Percentiles rank a stretch among this genome's conserved stretches.
Evolutionary conservation across 2,888 invertebrate genomes (phyloP).

Genomic region (Mactromeris polynyma): DNA sequence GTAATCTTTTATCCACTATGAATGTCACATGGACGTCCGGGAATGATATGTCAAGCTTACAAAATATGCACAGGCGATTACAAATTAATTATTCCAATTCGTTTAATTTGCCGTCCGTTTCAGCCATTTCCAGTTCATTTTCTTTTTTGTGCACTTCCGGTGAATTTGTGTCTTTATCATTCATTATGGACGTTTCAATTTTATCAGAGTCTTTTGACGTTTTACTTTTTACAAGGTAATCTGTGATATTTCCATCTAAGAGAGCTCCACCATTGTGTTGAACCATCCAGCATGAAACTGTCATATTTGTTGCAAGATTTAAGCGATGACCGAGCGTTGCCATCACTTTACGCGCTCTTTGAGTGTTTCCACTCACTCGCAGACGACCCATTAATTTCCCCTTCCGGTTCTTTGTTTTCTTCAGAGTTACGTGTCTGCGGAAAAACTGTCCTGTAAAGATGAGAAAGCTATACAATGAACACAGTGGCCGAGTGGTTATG

Average conservation of each 20-base stretch:
- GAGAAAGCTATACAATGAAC: too few relatives aligned
- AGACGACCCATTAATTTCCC: constrained; percentile 72
- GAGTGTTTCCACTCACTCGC: constrained; percentile 71
- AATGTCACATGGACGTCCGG: not conserved
- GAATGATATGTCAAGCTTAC: not conserved
- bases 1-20: not conserved
- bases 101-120: constrained; percentile 16
- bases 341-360: constrained; percentile 69
- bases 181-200: not conserved
- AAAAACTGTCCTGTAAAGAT: constrained; percentile 71
- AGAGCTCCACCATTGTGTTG: constrained; percentile 76
- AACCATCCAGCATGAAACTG: constrained; percentile 80
- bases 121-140: not conserved
- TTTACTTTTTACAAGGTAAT: constrained; percentile 73
- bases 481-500: too few relatives aligned
- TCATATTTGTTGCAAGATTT: constrained; percentile 76
- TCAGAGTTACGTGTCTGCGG: constrained; percentile 70
- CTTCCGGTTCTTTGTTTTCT: constrained; percentile 71
- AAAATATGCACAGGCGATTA: not conserved
- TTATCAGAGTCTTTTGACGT: not conserved
- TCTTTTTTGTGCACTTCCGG: constrained; percentile 24
- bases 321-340: constrained; percentile 77
- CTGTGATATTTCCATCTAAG: constrained; percentile 77
- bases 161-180: not conserved
- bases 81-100: not conserved